phyloP scores from a whole-genome alignment of 2,797 vertebrate genomes.

The Heliangelus exortis region DNA sequence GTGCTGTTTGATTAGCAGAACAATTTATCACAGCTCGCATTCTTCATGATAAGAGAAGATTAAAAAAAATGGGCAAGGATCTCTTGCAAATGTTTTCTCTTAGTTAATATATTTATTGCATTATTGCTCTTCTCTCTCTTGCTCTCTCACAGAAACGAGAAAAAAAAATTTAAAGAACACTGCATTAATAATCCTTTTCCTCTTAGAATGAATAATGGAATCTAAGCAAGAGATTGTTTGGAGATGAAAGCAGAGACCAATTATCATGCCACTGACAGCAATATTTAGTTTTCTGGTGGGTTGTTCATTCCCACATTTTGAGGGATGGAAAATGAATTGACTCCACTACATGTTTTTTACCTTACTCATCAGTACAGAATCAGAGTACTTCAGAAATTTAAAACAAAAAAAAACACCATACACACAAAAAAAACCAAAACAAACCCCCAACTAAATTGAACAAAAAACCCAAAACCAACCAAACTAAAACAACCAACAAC shows the following conservation, averaged over 20 bases:
- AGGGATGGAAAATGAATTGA: constrained; percentile 1
- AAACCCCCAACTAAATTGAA: background rate
- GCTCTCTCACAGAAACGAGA: background rate
- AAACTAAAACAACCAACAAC: background rate
- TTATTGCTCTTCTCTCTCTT: background rate
- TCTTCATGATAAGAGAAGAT: constrained; percentile 61
- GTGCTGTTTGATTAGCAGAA: constrained; percentile 81
- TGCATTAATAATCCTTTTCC: constrained; percentile 33
- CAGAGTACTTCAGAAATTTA: too few species aligned
- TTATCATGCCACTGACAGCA: constrained; percentile 12
- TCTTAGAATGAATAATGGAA: constrained; percentile 26
- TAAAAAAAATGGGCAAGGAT: constrained; percentile 50
- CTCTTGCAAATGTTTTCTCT: constrained; percentile 64
- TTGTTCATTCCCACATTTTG: background rate
- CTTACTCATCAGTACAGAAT: background rate
- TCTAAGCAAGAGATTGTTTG: constrained; percentile 19
- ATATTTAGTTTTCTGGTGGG: constrained; percentile 7
- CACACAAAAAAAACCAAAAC: too few species aligned
- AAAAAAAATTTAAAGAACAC: constrained; percentile 5
- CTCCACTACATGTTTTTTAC: background rate
- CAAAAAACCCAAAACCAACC: too few species aligned
- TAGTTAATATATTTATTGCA: constrained; percentile 21
- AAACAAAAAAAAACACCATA: too few species aligned
- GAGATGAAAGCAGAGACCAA: constrained; percentile 44
- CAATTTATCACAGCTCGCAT: constrained; percentile 68